These are phyloP conservation scores for Arvicola amphibius DNA, from an alignment of 2,797 vertebrate genomes.

Conservation along the genomic window DNA sequence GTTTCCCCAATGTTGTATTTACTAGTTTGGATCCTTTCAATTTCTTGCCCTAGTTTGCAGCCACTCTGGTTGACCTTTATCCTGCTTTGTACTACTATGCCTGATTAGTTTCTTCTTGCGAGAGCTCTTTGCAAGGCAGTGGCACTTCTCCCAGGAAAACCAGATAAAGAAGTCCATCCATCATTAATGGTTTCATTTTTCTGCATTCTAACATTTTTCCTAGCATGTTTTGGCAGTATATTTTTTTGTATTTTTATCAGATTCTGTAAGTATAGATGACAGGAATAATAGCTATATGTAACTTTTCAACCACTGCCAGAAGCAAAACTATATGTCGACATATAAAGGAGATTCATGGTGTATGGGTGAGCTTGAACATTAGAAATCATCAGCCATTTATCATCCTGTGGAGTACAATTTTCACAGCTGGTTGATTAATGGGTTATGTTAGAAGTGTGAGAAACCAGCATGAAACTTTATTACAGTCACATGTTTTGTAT, in stretches of 20 bases:
- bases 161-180: neutral
- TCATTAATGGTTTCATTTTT: neutral
- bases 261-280: neutral
- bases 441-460: neutral
- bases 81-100: neutral
- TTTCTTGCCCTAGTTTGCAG: neutral
- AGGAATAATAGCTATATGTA: neutral
- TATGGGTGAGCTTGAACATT: neutral
- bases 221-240: neutral
- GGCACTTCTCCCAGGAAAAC: neutral
- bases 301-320: neutral
- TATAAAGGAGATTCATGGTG: neutral
- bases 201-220: neutral
- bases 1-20: neutral
- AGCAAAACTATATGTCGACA: neutral
- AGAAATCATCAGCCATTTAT: slow-evolving; percentile 23
- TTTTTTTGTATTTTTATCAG: neutral
- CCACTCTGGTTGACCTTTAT: neutral
- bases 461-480: neutral
- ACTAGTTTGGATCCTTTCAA: neutral
- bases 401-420: neutral
- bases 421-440: neutral
- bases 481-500: slow-evolving; percentile 13
- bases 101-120: neutral
- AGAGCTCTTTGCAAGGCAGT: neutral